These are phyloP conservation scores for Coenonympha glycerion DNA, from an alignment of 2,888 invertebrate genomes.

Conservation along the genomic window DNA sequence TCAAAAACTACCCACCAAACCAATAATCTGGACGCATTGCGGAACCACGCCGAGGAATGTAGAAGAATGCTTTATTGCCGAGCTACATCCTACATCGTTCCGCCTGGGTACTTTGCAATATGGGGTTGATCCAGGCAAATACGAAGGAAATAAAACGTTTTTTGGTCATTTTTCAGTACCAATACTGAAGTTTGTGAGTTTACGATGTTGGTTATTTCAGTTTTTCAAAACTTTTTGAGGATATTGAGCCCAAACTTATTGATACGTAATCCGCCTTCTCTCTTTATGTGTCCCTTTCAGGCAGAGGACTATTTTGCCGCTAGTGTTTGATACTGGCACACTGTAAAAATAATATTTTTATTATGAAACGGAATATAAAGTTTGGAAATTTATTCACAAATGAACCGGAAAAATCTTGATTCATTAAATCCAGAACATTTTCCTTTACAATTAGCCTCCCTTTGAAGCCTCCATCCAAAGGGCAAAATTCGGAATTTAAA, in stretches of 20 bases:
- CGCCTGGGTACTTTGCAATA: constrained; percentile 31
- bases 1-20: constrained; percentile 38
- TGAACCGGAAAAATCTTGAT: no score
- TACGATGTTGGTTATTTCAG: not conserved
- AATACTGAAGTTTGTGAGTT: not conserved
- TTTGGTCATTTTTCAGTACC: not conserved
- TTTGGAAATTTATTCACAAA: not conserved
- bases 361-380: no score
- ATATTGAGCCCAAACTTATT: no score
- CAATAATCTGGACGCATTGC: constrained; percentile 50
- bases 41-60: constrained; percentile 48
- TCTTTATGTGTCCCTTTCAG: no score
- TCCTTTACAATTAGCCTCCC: constrained; percentile 3
- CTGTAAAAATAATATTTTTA: no score
- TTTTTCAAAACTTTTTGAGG: not conserved
- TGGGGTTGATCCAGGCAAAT: constrained; percentile 1
- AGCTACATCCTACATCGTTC: constrained; percentile 31
- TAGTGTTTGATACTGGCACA: no score
- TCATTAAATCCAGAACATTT: not conserved
- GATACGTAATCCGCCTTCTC: no score
- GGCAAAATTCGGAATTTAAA: constrained; percentile 5
- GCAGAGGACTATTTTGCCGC: no score
- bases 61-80: constrained; percentile 46
- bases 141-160: not conserved
- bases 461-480: not conserved